Evolutionary conservation across 2,888 invertebrate species (phyloP), one percentile per base, ranked within the genome.

Genomic region (Syrphus vitripennis): DNA sequence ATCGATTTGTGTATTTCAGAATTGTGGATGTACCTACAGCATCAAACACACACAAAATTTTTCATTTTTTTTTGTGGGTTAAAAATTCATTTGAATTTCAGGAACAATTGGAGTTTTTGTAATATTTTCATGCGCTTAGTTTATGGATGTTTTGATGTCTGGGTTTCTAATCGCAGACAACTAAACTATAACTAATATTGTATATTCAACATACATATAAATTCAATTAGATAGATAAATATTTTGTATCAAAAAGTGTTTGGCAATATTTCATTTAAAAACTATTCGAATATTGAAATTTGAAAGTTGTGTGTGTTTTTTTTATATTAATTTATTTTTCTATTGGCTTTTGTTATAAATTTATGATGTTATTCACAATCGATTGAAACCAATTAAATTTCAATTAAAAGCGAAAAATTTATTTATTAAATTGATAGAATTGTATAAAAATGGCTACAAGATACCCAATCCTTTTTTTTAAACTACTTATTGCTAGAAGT

Each of bases 171-270:
- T 61, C 9, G 24, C 10, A 45, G 3, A 16, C 16, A 16, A 42
- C 16, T 19, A 34, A 34, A 45, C 4, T 16, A 42, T 16, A 4
- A n/a, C n/a, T n/a, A n/a, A n/a, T n/a, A n/a, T n/a, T n/a, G n/a
- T 3, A 1, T 4, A 24, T 24, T 24, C 14, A 12, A 48, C 4
- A 21, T 6, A 12, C 21, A 24, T 42, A 26, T 40, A 2, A 61
- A 26, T 59, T 59, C 21, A 19, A 59, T 37, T 59, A 59, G 34
- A 59, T 59, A 59, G 37, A 59, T 59, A 59, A 24, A 63, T 26
- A 16, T 29, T 26, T 9, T 16, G n/a, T n/a, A 63, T 24, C 26
- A 63, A 1, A 16, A 0, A 24, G 0, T 16, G 5, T 26, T 63
- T 14, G 7, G 24, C 24, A 26, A 42, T 63, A 16, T 63, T 63